Evolutionary conservation across 2,113 vertebrate species (phyloP), one percentile per base, ranked within the genome.

Genomic region (Pipra filicauda): DNA sequence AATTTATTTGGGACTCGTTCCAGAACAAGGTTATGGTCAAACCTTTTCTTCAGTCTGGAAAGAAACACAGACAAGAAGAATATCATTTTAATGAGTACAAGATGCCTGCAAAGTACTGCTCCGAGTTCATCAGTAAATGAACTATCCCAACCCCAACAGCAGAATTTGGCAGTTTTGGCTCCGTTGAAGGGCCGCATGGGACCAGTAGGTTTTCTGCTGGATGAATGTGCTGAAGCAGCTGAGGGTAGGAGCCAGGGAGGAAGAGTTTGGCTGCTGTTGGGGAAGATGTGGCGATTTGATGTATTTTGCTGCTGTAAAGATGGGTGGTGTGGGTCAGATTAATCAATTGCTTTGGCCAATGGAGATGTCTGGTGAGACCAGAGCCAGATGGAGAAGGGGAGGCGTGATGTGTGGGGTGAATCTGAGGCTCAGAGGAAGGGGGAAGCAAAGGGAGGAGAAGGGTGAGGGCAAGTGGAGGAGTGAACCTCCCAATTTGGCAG

Each of bases 1-100:
- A 93, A 96, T 95, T 94, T 96, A 80, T 93, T 96, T 77, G 85
- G 95, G 95, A 95, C 52, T 88, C 39, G 39, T 52, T 95, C 93
- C 91, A 96, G 83, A 89, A 41, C 76, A 91, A 5, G 8, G 93
- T 87, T 95, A 67, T 28, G 51, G 79, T 96, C 82, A 90, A 52
- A 92, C 88, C 72, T 96, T 89, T 84, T 84, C 76, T 93, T 90
- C n/a, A 44, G 51, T 80, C 82, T 96, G 90, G 94, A 95, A 88
- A 5, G 39, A 86, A 94, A 77, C 48, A 77, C 71, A 90, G 95
- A 86, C 69, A 57, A 96, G 89, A 91, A 85, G 75, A 93, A 90
- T 94, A 77, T 85, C 39, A 77, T 91, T 96, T 87, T 88, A 94
- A 95, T 91, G 80, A 96, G 61, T 95, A 74, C 86, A 97, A 96